A percentile compares a stretch with the other conserved stretches of the same genome.
Evolutionary conservation across 2,888 invertebrate genomes (phyloP).

Genomic region (Acrobeloides nanus): DNA sequence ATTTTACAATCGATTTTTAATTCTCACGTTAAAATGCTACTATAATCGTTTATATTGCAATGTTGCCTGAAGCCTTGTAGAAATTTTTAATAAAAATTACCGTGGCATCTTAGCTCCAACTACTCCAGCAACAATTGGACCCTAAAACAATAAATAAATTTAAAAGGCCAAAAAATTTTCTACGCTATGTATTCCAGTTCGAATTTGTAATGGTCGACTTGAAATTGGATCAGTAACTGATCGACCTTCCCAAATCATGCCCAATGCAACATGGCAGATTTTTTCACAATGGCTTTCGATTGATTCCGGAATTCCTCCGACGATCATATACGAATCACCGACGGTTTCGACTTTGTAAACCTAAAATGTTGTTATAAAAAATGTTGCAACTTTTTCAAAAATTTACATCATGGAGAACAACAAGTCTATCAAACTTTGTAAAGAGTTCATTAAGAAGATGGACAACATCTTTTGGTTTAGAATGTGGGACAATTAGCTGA

Average conservation of each 20-base stretch:
- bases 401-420: slow-evolving; percentile 31
- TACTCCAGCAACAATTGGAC: slow-evolving; percentile 41
- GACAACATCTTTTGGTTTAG: slow-evolving; percentile 54
- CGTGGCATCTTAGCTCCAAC: slow-evolving; percentile 40
- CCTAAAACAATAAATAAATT: slow-evolving; percentile 12
- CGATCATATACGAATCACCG: slow-evolving; percentile 45
- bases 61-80: not conserved
- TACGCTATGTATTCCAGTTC: slow-evolving; percentile 47
- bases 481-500: slow-evolving; percentile 52
- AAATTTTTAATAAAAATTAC: slow-evolving; percentile 13
- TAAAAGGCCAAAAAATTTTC: slow-evolving; percentile 12
- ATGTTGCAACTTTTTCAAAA: not conserved
- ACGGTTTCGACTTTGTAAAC: slow-evolving; percentile 50
- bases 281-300: slow-evolving; percentile 42
- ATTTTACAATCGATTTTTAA: too few relatives aligned
- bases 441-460: slow-evolving; percentile 55
- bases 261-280: slow-evolving; percentile 53
- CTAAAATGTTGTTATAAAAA: slow-evolving; percentile 12
- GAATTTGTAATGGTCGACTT: slow-evolving; percentile 29
- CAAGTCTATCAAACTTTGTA: slow-evolving; percentile 43
- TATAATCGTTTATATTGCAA: too few relatives aligned
- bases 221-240: slow-evolving; percentile 37
- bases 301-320: slow-evolving; percentile 33
- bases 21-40: too few relatives aligned
- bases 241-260: slow-evolving; percentile 46